These are phyloP conservation scores for Drosophila carrolli DNA, from an alignment of 1,140 invertebrate species.

Conservation along the genomic window DNA sequence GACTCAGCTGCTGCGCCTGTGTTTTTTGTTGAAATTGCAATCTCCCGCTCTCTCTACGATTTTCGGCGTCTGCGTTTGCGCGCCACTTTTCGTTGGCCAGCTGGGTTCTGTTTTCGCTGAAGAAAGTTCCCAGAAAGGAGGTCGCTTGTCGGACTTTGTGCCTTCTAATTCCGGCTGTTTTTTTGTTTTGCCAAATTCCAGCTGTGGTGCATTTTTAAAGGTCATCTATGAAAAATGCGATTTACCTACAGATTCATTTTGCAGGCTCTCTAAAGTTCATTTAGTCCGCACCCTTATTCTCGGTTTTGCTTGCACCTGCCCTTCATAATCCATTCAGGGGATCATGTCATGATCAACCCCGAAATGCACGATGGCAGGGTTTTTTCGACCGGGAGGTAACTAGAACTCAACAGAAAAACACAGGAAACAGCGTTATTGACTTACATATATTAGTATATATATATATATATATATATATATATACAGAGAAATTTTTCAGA, in stretches of 20 bases:
- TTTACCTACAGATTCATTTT: slow-evolving; percentile 4
- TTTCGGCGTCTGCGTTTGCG: slow-evolving; percentile 59
- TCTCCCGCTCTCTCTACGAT: not conserved
- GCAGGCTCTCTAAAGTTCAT: not conserved
- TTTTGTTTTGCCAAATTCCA: slow-evolving; percentile 1
- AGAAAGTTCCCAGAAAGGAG: slow-evolving; percentile 33
- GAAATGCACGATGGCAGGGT: not conserved
- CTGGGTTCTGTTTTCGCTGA: slow-evolving; percentile 40
- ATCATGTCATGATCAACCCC: not conserved
- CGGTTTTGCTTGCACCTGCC: not conserved
- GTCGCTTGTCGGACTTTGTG: slow-evolving; percentile 24
- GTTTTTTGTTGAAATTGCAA: slow-evolving; percentile 2
- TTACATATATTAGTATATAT: too few relatives aligned
- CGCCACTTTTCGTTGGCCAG: slow-evolving; percentile 56
- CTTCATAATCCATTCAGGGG: not conserved
- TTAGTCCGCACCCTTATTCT: not conserved
- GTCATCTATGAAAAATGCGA: not conserved
- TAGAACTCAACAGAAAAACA: too few relatives aligned
- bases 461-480: too few relatives aligned
- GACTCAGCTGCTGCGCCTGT: slow-evolving; percentile 55
- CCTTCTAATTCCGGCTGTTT: not conserved
- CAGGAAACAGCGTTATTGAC: too few relatives aligned
- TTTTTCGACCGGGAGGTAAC: not conserved
- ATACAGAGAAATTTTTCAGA: too few relatives aligned
- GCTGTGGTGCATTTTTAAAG: not conserved